Base-by-base conservation (phyloP, 92 coral and sea anemone species). In the Siderastrea siderea region DNA sequence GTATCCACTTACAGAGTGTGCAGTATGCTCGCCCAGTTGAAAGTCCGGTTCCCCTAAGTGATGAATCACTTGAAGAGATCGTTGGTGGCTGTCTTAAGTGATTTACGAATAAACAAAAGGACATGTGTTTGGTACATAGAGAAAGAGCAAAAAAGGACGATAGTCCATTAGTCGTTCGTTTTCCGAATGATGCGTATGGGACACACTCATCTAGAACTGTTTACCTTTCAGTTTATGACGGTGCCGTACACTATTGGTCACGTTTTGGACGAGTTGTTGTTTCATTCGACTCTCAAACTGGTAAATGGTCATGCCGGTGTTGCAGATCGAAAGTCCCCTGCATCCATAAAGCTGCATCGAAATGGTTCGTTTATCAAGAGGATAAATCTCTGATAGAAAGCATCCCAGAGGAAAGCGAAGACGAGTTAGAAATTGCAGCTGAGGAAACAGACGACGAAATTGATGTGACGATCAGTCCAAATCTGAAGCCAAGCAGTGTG, bases 171-270 rank as follows among this genome's bases (percentile, higher is more conserved):
- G 77, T 91, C 12, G 82, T 80, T 44, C 83, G 74, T 26, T 88
- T 61, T 61, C 65, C 65, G 7, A 17, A 5, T 46, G 91, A 91
- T n/a, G 61, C 47, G 55, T 68, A 57, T 50, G 52, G 59, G 2
- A 19, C 68, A 15, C 48, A 73, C 49, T 90, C 93, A 8, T 11
- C 70, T 14, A 78, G 87, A 74, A 48, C 52, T 48, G 19, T 77
- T 0, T 79, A 86, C 74, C 75, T 90, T 74, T 90, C 93, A 5
- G 88, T 86, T 6, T 90, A 64, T 66, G 79, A 86, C 52, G 93
- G 93, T 12, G 77, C 47, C 11, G 75, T 87, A 1, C 93, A 90
- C 68, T 82, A 86, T 51, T 90, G 86, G 70, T 86, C 91, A 13
- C 61, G 93, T 16, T 90, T 90, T 68, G 80, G 90, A 3, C 70